These are phyloP conservation scores for Pandion haliaetus DNA, from an alignment of 2,113 vertebrate genomes.

Conservation along the genomic window DNA sequence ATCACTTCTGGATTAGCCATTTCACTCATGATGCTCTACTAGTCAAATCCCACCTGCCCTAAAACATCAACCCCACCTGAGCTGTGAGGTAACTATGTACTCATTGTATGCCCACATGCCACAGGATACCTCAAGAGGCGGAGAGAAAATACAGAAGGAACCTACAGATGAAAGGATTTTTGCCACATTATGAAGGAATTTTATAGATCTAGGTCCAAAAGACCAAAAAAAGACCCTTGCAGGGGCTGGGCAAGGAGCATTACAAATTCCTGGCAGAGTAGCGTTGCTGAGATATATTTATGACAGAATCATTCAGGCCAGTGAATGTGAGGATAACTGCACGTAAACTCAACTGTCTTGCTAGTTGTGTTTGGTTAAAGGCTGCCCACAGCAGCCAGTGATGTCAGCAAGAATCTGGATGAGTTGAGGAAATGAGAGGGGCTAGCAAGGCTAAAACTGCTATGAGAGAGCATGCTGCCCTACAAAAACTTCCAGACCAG, in stretches of 20 bases:
- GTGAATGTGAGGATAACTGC: not conserved
- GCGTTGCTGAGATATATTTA: not conserved
- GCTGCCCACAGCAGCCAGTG: not conserved
- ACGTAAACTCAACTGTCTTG: not conserved
- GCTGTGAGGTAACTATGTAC: not conserved
- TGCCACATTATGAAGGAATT: not conserved
- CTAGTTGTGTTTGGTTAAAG: not conserved
- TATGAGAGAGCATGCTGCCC: rapidly evolving
- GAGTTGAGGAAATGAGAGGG: not conserved
- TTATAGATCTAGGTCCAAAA: not conserved
- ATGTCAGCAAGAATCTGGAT: not conserved
- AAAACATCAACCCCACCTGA: not conserved
- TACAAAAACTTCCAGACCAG: not conserved
- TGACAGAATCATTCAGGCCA: not conserved
- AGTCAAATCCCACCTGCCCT: not conserved
- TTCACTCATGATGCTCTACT: not conserved
- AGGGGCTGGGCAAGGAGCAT: not conserved
- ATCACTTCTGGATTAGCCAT: not conserved
- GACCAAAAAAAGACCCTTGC: not conserved
- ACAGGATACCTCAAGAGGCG: not conserved
- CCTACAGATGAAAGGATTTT: not conserved
- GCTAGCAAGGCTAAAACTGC: not conserved
- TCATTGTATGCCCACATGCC: not conserved
- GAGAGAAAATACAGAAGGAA: not conserved
- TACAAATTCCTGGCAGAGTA: not conserved